Conservation (phyloP, 2,113 vertebrate genomes). For the Regulus satrapa region DNA sequence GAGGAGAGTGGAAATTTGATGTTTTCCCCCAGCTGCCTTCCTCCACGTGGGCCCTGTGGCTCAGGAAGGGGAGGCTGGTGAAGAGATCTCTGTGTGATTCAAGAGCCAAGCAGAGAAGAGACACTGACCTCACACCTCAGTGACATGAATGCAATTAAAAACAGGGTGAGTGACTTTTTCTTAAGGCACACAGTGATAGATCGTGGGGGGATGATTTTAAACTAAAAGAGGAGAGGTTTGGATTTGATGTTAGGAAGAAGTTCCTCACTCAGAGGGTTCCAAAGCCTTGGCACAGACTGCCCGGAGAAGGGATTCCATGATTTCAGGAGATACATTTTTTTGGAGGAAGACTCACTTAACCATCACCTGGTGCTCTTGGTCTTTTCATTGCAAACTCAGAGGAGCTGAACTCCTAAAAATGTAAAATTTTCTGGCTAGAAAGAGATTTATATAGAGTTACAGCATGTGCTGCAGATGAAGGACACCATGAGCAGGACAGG, state of each 20-base stretch:
- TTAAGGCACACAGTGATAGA: rapidly evolving
- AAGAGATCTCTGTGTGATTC: background rate
- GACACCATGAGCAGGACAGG: rapidly evolving
- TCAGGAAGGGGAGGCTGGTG: background rate
- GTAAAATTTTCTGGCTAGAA: background rate
- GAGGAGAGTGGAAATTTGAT: background rate
- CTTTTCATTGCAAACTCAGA: background rate
- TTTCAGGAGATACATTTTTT: background rate
- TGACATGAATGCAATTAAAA: rapidly evolving
- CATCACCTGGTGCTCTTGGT: rapidly evolving
- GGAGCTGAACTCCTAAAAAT: background rate
- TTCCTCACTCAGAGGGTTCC: background rate
- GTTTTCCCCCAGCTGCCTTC: background rate
- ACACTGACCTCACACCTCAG: background rate
- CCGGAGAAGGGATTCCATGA: background rate
- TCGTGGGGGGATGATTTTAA: background rate
- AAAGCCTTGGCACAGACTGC: background rate
- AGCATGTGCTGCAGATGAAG: background rate
- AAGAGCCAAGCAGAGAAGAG: background rate
- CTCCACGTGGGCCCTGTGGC: rapidly evolving
- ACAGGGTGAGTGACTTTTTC: background rate
- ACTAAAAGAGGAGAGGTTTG: background rate
- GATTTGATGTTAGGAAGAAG: no score
- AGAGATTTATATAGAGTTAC: background rate
- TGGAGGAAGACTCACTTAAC: background rate